Conservation (phyloP, 1,140 invertebrate genomes). For the Bradynema listronoti region DNA sequence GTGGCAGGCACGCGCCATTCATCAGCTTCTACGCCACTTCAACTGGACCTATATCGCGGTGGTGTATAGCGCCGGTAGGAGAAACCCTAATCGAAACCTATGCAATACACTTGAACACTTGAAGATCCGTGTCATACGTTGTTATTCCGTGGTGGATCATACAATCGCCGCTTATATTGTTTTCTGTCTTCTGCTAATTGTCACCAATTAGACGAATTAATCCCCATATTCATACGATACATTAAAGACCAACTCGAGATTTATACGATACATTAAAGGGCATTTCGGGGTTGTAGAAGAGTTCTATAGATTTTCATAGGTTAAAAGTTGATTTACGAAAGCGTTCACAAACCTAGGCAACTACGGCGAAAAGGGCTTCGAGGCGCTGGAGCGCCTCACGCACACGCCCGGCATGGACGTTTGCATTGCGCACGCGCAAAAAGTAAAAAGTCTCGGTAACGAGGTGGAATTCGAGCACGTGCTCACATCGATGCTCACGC, state of each 20-base stretch:
- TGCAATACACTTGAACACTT: background rate
- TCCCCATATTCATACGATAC: no score
- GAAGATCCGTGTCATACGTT: no score
- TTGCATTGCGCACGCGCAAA: slow-evolving; percentile 68
- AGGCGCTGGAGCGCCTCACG: slow-evolving; percentile 67
- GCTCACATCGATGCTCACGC: slow-evolving; percentile 65
- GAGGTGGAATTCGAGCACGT: slow-evolving; percentile 63
- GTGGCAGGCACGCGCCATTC: slow-evolving; percentile 72
- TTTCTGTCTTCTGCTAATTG: no score
- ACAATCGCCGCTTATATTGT: no score
- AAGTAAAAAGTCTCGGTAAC: slow-evolving; percentile 53
- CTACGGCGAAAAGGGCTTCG: slow-evolving; percentile 74
- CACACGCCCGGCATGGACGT: slow-evolving; percentile 62
- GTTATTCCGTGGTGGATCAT: no score
- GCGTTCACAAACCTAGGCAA: slow-evolving; percentile 64
- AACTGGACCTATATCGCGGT: slow-evolving; percentile 78
- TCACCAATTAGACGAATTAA: no score
- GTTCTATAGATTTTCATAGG: no score
- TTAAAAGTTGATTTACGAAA: no score
- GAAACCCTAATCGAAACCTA: background rate
- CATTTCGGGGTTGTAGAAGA: no score
- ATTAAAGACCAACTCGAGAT: no score
- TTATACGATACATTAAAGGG: no score
- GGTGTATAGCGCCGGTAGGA: slow-evolving; percentile 71
- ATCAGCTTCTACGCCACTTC: slow-evolving; percentile 68